Percentiles rank a stretch among this genome's conserved stretches.
Evolutionary conservation across 2,888 invertebrate species (phyloP).

Genomic region (Epistrophella euchroma): DNA sequence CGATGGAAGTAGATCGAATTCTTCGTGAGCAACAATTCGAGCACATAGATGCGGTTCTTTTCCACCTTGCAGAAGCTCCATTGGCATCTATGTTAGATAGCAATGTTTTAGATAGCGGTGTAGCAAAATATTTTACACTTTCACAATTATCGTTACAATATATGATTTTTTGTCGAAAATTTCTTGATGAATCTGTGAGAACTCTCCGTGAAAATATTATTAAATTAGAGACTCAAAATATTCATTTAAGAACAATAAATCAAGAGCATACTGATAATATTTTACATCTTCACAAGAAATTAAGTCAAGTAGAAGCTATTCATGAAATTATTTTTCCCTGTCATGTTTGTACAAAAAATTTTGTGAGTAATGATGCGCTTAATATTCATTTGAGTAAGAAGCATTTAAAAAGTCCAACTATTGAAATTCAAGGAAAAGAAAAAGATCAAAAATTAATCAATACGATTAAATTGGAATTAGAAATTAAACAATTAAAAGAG

Average conservation of each 20-base stretch:
- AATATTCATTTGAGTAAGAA: conserved; percentile 82
- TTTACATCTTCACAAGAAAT: conserved; percentile 81
- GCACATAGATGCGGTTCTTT: conserved; percentile 80
- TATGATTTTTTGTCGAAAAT: conserved; percentile 82
- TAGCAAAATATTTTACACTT: conserved; percentile 82
- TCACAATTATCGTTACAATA: conserved; percentile 83
- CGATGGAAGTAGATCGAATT: conserved; percentile 81
- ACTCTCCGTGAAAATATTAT: conserved; percentile 79
- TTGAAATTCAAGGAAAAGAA: conserved; percentile 77
- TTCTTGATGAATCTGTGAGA: conserved; percentile 81
- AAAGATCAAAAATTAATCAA: conserved; percentile 85
- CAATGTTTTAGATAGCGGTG: conserved; percentile 82
- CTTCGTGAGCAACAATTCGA: conserved; percentile 82
- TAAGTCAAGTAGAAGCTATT: conserved; percentile 81
- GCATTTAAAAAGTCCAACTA: conserved; percentile 76
- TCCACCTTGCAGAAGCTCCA: conserved; percentile 82
- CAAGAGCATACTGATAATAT: conserved; percentile 81
- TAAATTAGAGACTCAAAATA: conserved; percentile 79
- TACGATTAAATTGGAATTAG: conserved; percentile 87
- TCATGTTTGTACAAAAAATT: conserved; percentile 82
- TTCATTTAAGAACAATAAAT: conserved; percentile 78
- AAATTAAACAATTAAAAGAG: conserved; percentile 87
- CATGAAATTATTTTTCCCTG: conserved; percentile 82
- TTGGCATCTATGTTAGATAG: conserved; percentile 80
- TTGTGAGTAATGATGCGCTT: conserved; percentile 82